Evolutionary conservation across 2,113 vertebrate species (phyloP).

Genomic region (Crotalus tigris): DNA sequence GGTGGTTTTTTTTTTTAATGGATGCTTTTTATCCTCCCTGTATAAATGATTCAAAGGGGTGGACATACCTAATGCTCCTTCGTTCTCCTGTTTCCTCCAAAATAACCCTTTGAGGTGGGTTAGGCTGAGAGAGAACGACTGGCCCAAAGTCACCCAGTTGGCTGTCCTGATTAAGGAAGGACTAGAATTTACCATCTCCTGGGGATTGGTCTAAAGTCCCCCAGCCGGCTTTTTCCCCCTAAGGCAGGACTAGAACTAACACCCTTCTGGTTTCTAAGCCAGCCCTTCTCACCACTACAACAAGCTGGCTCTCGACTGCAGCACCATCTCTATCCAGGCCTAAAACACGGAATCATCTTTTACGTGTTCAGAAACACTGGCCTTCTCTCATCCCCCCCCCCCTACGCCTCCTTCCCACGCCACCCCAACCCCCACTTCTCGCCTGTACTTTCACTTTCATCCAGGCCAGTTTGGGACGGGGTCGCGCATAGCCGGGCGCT

Average conservation of each 20-base stretch:
- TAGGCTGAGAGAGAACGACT: neutral
- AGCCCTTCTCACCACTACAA: neutral
- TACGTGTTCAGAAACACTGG: slow-evolving; percentile 61
- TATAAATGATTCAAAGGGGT: neutral
- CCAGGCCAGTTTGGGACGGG: accelerated
- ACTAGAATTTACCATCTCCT: neutral
- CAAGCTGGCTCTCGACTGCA: slow-evolving; percentile 7
- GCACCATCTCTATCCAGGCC: slow-evolving; percentile 63
- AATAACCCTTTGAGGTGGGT: neutral
- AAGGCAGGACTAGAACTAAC: neutral
- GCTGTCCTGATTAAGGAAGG: neutral
- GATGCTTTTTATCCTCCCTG: neutral
- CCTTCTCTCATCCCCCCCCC: neutral
- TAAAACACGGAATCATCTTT: slow-evolving; percentile 57
- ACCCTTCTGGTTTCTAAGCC: neutral
- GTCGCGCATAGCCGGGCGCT: neutral
- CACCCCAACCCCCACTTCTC: neutral
- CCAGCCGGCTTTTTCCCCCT: neutral
- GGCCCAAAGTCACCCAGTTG: neutral
- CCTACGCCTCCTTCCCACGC: neutral
- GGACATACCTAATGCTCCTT: neutral
- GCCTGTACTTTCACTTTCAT: neutral
- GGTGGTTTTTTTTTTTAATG: neutral
- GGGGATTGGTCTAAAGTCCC: neutral
- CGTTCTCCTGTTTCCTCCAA: neutral